These are phyloP conservation scores for Menidia beryllina DNA, from an alignment of 2,113 vertebrate genomes.

Conservation along the genomic window DNA sequence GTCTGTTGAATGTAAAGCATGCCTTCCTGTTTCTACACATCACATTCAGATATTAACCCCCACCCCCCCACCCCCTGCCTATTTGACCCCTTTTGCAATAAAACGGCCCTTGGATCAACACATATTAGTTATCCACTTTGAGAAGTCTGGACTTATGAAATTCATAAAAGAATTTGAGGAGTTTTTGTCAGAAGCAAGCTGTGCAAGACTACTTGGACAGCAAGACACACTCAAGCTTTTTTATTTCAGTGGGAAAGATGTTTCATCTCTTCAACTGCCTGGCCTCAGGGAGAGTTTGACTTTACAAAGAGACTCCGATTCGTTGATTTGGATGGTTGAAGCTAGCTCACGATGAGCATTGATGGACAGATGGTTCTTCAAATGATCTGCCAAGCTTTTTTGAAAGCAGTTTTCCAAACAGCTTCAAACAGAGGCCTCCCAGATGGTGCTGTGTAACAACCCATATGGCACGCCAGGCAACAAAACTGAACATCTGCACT, in stretches of 20 bases:
- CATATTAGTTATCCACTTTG: neutral
- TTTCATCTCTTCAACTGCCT: neutral
- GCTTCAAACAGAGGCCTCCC: constrained; percentile 9
- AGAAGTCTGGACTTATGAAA: neutral
- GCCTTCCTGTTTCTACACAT: neutral
- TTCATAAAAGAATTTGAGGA: neutral
- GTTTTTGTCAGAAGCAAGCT: neutral
- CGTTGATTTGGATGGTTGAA: constrained; percentile 5
- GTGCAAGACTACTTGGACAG: neutral
- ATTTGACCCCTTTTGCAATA: neutral
- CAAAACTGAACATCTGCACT: constrained; percentile 1
- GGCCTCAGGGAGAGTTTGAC: constrained; percentile 5
- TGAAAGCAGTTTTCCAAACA: constrained; percentile 10
- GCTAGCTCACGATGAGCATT: constrained; percentile 5
- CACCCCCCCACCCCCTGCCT: no score
- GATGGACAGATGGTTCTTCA: constrained; percentile 14
- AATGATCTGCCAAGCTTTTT: constrained; percentile 10
- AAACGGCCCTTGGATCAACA: neutral
- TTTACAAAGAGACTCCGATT: neutral
- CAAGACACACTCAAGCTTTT: neutral
- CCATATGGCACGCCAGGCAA: constrained; percentile 8
- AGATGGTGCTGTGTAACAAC: constrained; percentile 5
- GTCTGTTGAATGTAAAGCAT: neutral
- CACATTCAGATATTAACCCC: no score
- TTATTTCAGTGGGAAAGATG: neutral